Evolutionary conservation across 2,113 vertebrate genomes (phyloP).

Genomic region (Gambusia affinis): DNA sequence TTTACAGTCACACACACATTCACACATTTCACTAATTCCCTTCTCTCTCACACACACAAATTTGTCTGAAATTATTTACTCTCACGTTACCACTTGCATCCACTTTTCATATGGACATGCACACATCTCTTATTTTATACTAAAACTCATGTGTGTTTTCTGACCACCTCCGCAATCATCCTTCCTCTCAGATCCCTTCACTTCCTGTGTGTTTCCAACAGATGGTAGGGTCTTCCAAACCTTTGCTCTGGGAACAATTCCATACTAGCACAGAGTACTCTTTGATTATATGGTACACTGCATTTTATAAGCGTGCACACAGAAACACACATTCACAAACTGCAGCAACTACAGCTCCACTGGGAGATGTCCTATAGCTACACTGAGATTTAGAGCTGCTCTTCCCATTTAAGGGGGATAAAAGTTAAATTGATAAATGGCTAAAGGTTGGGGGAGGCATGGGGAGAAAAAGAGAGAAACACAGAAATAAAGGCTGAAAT

Average conservation of each 20-base stretch:
- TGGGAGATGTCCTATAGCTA: slow-evolving; percentile 35
- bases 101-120: neutral
- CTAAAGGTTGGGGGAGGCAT: slow-evolving; percentile 2
- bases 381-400: slow-evolving; percentile 39
- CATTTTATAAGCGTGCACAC: neutral
- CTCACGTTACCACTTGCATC: neutral
- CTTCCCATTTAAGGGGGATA: slow-evolving; percentile 36
- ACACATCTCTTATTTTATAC: slow-evolving; percentile 8
- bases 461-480: neutral
- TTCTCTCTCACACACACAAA: slow-evolving; percentile 12
- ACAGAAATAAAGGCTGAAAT: slow-evolving; percentile 16
- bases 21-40: slow-evolving; percentile 18
- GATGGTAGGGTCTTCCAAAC: slow-evolving; percentile 1
- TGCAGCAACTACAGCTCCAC: slow-evolving; percentile 21
- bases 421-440: slow-evolving; percentile 29
- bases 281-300: neutral
- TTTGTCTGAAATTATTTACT: neutral
- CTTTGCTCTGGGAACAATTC: slow-evolving; percentile 1
- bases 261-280: slow-evolving; percentile 5
- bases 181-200: slow-evolving; percentile 1
- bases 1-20: slow-evolving; percentile 42
- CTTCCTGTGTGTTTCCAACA: slow-evolving; percentile 14
- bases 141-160: slow-evolving; percentile 19
- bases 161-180: slow-evolving; percentile 4
- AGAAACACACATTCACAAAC: neutral